Percentiles rank a stretch among this genome's conserved stretches.
Conservation (phyloP, 2,113 vertebrate genomes). For the Lamprologus lemairii region DNA sequence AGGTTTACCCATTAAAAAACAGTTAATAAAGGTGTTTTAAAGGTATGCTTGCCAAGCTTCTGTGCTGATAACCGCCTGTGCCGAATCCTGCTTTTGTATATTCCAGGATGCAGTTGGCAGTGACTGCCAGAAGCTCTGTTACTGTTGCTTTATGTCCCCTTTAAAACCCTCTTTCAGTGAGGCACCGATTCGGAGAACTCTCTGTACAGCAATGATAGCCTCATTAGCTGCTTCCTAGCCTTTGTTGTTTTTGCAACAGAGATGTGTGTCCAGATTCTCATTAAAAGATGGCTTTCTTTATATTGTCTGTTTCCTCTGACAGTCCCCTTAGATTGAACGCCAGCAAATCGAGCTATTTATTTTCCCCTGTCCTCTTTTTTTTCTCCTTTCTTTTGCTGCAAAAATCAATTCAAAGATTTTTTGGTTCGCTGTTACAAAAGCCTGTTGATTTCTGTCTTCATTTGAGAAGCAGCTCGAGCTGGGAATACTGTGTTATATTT, state of each 20-base stretch:
- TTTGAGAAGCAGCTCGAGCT: slow-evolving; percentile 10
- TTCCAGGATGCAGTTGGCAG: slow-evolving; percentile 17
- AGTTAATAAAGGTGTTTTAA: neutral
- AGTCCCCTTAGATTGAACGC: slow-evolving; percentile 63
- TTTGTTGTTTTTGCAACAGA: slow-evolving; percentile 72
- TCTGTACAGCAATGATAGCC: slow-evolving; percentile 69
- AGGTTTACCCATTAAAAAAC: neutral
- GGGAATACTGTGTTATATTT: neutral
- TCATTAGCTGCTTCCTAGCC: slow-evolving; percentile 71
- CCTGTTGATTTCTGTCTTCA: slow-evolving; percentile 40
- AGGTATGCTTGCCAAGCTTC: neutral
- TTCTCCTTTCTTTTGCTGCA: neutral
- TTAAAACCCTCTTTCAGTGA: slow-evolving; percentile 63
- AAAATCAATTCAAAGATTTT: slow-evolving; percentile 60
- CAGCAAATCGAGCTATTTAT: slow-evolving; percentile 63
- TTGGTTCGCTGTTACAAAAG: slow-evolving; percentile 25
- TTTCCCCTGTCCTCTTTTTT: slow-evolving; percentile 43
- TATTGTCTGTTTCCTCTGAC: slow-evolving; percentile 52
- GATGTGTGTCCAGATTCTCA: slow-evolving; percentile 71
- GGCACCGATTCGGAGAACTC: slow-evolving; percentile 52
- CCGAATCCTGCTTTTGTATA: slow-evolving; percentile 11
- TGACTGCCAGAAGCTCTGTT: slow-evolving; percentile 46
- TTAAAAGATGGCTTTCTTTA: slow-evolving; percentile 69
- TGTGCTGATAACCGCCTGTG: neutral
- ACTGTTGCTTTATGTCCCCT: slow-evolving; percentile 57